These are phyloP conservation scores for Anolis carolinensis DNA, from an alignment of 2,113 vertebrate species.

Conservation along the genomic window DNA sequence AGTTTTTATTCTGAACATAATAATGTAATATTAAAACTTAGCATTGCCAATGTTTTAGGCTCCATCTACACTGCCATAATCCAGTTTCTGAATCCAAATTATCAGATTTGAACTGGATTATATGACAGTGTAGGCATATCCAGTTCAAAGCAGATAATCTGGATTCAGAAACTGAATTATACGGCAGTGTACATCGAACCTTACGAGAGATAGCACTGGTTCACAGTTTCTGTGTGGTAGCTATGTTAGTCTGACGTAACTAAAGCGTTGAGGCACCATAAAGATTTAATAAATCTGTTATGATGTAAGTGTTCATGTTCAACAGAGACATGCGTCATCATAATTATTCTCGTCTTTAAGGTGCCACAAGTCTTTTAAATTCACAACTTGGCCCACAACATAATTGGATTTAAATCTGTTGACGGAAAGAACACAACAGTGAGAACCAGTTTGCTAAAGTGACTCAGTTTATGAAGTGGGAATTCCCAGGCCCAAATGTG, in stretches of 20 bases:
- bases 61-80: too few relatives aligned
- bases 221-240: neutral
- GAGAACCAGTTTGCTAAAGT: neutral
- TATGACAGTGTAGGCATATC: too few relatives aligned
- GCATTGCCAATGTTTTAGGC: neutral
- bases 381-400: neutral
- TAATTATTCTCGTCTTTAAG: too few relatives aligned
- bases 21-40: neutral
- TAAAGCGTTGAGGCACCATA: neutral
- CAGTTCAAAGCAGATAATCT: too few relatives aligned
- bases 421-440: neutral
- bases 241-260: neutral
- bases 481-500: neutral
- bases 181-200: too few relatives aligned
- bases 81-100: too few relatives aligned
- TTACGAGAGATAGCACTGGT: neutral
- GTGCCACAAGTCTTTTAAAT: neutral
- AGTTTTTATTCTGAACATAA: neutral
- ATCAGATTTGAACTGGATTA: too few relatives aligned
- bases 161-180: too few relatives aligned
- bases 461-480: neutral
- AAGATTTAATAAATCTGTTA: neutral
- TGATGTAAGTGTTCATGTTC: too few relatives aligned
- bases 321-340: too few relatives aligned
- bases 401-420: neutral